Conservation (phyloP, 1,140 invertebrate species). For the Acromyrmex echinatior region DNA sequence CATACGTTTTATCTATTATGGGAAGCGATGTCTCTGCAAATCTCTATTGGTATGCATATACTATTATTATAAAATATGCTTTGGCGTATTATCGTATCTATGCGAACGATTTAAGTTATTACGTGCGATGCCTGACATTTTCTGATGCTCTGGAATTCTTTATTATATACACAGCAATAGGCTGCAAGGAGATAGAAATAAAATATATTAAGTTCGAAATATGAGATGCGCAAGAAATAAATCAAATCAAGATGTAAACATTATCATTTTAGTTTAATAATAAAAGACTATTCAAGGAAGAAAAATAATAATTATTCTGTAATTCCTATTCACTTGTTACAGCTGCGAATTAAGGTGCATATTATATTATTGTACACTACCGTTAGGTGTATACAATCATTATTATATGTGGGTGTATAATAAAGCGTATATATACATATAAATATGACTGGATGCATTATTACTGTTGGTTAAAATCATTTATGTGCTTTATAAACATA, state of each 20-base stretch:
- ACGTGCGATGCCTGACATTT: slow-evolving; percentile 30
- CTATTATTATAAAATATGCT: slow-evolving; percentile 47
- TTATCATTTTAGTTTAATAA: background rate
- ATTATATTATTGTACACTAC: background rate
- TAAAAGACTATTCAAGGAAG: background rate
- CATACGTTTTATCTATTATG: slow-evolving; percentile 35
- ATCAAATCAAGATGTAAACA: slow-evolving; percentile 1
- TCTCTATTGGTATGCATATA: slow-evolving; percentile 17
- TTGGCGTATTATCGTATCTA: slow-evolving; percentile 28
- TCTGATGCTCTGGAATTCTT: slow-evolving; percentile 22
- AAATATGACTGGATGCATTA: background rate
- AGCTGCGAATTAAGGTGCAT: background rate
- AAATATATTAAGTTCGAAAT: slow-evolving; percentile 26
- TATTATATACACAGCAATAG: slow-evolving; percentile 8
- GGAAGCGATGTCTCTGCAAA: slow-evolving; percentile 18
- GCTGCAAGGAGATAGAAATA: background rate
- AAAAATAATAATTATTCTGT: background rate
- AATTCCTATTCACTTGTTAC: background rate
- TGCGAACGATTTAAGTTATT: slow-evolving; percentile 33
- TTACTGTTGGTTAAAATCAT: slow-evolving; percentile 19
- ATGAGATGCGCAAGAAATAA: background rate
- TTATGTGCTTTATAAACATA: slow-evolving; percentile 10
- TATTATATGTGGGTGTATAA: background rate
- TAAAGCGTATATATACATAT: background rate
- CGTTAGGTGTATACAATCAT: background rate